Evolutionary conservation across 1,140 invertebrate genomes (phyloP).

Genomic region (Drosophila nikananu): DNA sequence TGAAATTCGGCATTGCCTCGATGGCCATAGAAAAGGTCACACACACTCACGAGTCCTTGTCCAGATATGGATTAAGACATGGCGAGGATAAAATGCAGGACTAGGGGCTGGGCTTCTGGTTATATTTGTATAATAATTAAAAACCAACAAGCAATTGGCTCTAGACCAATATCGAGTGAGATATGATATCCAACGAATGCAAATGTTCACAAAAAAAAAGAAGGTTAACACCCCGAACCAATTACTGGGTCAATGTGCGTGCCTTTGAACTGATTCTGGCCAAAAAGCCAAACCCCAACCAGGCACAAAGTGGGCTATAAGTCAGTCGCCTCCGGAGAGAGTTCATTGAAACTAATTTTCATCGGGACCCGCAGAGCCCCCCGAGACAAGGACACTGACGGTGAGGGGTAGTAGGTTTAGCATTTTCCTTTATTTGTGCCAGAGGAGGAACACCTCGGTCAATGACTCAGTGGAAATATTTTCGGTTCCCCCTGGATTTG

Average conservation of each 20-base stretch:
- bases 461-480: slow-evolving; percentile 66
- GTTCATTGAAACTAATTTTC: slow-evolving; percentile 55
- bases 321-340: slow-evolving; percentile 47
- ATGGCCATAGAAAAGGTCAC: slow-evolving; percentile 42
- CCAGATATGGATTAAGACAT: slow-evolving; percentile 7
- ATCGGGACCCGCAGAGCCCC: slow-evolving; percentile 18
- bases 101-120: background rate
- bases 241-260: slow-evolving; percentile 76
- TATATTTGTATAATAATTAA: background rate
- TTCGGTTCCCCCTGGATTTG: slow-evolving; percentile 11
- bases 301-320: slow-evolving; percentile 65
- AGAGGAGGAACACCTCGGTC: slow-evolving; percentile 38
- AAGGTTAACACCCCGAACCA: slow-evolving; percentile 24
- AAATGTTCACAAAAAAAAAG: slow-evolving; percentile 6
- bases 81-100: background rate
- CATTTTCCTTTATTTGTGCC: slow-evolving; percentile 52
- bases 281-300: slow-evolving; percentile 10
- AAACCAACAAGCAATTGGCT: background rate
- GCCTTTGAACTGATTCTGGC: slow-evolving; percentile 64
- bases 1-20: slow-evolving; percentile 34
- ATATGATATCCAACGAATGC: background rate
- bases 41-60: slow-evolving; percentile 24
- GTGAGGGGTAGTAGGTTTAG: slow-evolving; percentile 1
- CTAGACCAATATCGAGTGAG: background rate
- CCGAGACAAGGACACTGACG: slow-evolving; percentile 7